phyloP scores from a whole-genome alignment of 2,888 invertebrate genomes.

The Euproctis similis region DNA sequence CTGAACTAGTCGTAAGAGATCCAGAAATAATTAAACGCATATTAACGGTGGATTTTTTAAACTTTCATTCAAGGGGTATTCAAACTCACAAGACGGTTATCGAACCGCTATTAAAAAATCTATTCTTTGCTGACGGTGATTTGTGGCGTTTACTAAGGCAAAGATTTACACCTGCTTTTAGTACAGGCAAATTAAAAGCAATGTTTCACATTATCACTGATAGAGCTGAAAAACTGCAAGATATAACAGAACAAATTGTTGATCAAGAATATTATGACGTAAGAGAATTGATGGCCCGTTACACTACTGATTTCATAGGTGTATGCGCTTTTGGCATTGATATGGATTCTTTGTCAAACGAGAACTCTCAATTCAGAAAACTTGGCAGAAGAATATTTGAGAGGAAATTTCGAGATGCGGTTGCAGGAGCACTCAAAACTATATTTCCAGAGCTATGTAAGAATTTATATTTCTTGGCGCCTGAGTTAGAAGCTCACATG shows the following conservation, averaged over 20 bases:
- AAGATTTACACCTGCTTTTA: constrained; percentile 57
- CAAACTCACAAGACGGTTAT: constrained; percentile 45
- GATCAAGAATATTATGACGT: constrained; percentile 45
- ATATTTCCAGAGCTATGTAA: constrained; percentile 54
- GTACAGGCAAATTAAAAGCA: constrained; percentile 55
- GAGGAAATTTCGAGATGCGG: constrained; percentile 39
- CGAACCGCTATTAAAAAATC: constrained; percentile 53
- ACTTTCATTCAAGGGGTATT: constrained; percentile 51
- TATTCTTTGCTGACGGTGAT: constrained; percentile 62
- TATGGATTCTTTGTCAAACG: constrained; percentile 49
- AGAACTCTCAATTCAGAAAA: constrained; percentile 55
- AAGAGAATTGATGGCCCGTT: constrained; percentile 60
- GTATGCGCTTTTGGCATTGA: constrained; percentile 61
- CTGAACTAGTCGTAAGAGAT: constrained; percentile 56
- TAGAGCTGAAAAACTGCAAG: constrained; percentile 50
- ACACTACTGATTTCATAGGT: constrained; percentile 63
- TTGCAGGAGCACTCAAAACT: constrained; percentile 39
- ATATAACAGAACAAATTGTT: constrained; percentile 40
- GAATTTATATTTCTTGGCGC: constrained; percentile 38
- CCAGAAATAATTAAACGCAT: constrained; percentile 54
- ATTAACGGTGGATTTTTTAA: constrained; percentile 48
- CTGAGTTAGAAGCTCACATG: constrained; percentile 45
- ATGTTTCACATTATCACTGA: constrained; percentile 63
- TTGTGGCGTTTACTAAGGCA: constrained; percentile 56
- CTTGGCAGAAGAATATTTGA: constrained; percentile 55